Conservation (phyloP, 2,888 invertebrate species). For the Rosalia funebris region DNA sequence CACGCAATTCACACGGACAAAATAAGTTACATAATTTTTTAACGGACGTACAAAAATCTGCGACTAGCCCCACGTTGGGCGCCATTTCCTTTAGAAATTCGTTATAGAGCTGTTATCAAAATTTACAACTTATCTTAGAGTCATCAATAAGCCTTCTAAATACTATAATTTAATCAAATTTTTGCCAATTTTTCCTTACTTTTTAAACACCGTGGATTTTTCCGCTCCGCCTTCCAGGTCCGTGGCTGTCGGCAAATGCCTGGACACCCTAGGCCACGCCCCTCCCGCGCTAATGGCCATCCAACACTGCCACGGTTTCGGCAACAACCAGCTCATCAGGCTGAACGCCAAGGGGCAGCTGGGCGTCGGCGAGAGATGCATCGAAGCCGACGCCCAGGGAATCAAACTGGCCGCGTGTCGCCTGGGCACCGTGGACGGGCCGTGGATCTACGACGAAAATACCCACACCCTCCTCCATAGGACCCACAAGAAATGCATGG, state of each 20-base stretch:
- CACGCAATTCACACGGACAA: too few relatives aligned
- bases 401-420: constrained; percentile 91
- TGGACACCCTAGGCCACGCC: constrained; percentile 93
- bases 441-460: constrained; percentile 90
- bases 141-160: too few relatives aligned
- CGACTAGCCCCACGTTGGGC: too few relatives aligned
- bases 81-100: too few relatives aligned
- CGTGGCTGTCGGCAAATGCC: constrained; percentile 81
- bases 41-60: too few relatives aligned
- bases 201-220: too few relatives aligned
- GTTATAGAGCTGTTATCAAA: too few relatives aligned
- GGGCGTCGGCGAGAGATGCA: constrained; percentile 95
- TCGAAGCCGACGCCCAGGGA: constrained; percentile 87
- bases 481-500: constrained; percentile 82
- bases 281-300: constrained; percentile 93
- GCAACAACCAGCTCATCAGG: constrained; percentile 92
- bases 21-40: too few relatives aligned
- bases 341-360: constrained; percentile 92
- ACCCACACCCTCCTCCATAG: constrained; percentile 79
- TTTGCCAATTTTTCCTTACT: too few relatives aligned
- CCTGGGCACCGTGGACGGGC: constrained; percentile 92
- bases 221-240: constrained; percentile 74
- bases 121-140: too few relatives aligned
- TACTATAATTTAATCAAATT: too few relatives aligned
- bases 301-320: constrained; percentile 92